These are phyloP conservation scores for Rhyacichthys aspro DNA, from an alignment of 2,797 vertebrate genomes.

Conservation along the genomic window DNA sequence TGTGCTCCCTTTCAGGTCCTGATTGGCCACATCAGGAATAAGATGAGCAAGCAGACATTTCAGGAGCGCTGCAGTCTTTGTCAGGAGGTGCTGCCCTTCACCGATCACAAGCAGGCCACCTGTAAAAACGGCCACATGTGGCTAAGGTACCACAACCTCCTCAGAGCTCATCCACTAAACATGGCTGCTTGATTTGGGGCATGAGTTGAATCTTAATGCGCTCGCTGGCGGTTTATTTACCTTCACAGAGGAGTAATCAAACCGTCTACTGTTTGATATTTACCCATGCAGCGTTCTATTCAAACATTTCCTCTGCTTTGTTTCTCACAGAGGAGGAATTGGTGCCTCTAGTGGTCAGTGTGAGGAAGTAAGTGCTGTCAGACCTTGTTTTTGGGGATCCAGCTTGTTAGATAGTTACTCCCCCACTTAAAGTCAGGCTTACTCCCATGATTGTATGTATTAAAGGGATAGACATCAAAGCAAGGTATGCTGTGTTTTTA, in stretches of 20 bases:
- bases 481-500: no score
- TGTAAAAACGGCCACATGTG: constrained; percentile 95
- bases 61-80: constrained; percentile 92
- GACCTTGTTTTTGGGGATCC: neutral
- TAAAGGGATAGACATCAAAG: no score
- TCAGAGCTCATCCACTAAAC: constrained; percentile 19
- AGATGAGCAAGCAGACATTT: constrained; percentile 97
- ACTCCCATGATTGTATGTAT: no score
- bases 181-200: constrained; percentile 10
- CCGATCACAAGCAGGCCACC: constrained; percentile 84
- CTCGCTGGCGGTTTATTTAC: constrained; percentile 64
- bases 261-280: constrained; percentile 71
- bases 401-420: no score
- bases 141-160: constrained; percentile 84
- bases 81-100: constrained; percentile 91
- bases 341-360: constrained; percentile 63
- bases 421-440: no score
- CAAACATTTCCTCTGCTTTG: constrained; percentile 40
- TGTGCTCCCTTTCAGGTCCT: constrained; percentile 82
- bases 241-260: constrained; percentile 63
- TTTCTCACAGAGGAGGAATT: constrained; percentile 10
- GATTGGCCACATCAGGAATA: constrained; percentile 94
- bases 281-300: constrained; percentile 57
- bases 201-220: constrained; percentile 52
- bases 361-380: constrained; percentile 17